Evolutionary conservation across 92 coral and sea anemone species (phyloP).

Genomic region (Plumapathes pennacea): DNA sequence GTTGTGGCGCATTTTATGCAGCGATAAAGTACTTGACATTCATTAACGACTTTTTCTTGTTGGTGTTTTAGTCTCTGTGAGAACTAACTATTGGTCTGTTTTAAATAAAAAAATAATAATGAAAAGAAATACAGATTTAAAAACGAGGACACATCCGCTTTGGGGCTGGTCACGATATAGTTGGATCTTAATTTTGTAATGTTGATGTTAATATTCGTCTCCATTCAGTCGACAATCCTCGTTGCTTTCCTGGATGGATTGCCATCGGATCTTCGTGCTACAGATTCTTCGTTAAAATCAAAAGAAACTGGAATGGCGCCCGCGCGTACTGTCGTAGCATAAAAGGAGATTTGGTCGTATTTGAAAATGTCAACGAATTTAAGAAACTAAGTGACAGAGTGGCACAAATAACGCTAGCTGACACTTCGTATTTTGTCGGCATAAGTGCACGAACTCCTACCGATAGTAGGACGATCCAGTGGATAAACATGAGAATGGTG

Average conservation of each 20-base stretch:
- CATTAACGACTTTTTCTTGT: no score
- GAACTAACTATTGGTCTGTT: not conserved
- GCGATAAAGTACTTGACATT: no score
- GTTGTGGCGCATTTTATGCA: no score
- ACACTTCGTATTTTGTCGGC: no score
- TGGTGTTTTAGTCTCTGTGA: not conserved
- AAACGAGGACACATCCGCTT: no score
- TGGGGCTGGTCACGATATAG: not conserved
- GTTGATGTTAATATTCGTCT: not conserved
- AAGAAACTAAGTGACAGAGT: no score
- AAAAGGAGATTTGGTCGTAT: conserved; percentile 44
- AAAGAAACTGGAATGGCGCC: conserved; percentile 55
- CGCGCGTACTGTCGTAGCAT: conserved; percentile 38
- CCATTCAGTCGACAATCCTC: conserved; percentile 18
- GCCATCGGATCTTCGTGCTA: conserved; percentile 25
- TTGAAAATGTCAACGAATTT: conserved; percentile 3
- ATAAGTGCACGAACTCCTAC: no score
- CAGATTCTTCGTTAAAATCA: conserved; percentile 37
- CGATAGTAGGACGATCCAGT: no score
- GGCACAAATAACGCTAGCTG: conserved; percentile 5
- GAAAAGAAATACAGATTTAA: no score
- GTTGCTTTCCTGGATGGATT: conserved; percentile 38
- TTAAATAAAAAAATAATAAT: no score
- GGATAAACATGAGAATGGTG: conserved; percentile 30
- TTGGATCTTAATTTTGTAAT: not conserved